Evolutionary conservation across 1,140 invertebrate genomes (phyloP).

Genomic region (Zaprionus davidi): DNA sequence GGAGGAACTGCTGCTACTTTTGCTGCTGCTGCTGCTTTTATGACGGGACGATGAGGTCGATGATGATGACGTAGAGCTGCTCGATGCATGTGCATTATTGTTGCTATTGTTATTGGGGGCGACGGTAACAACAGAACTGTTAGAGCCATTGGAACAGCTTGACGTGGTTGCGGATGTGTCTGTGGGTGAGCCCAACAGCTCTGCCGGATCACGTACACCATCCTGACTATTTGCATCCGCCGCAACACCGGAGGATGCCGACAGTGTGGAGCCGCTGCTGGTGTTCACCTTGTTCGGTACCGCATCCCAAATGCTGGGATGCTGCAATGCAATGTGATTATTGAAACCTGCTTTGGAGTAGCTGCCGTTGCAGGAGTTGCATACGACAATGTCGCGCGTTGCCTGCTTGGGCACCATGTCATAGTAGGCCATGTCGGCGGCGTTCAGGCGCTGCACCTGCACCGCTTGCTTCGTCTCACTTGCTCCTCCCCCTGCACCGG

Average conservation of each 20-base stretch:
- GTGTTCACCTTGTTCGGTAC: conserved; percentile 60
- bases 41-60: conserved; percentile 69
- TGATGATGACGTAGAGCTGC: conserved; percentile 62
- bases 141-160: conserved; percentile 68
- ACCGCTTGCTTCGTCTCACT: conserved; percentile 29
- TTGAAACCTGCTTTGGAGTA: conserved; percentile 78
- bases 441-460: conserved; percentile 74
- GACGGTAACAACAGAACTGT: conserved; percentile 45
- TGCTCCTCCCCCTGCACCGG: background rate
- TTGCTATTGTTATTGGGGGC: conserved; percentile 12
- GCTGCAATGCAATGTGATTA: conserved; percentile 76
- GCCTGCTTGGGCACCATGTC: conserved; percentile 78
- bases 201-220: conserved; percentile 20
- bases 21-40: conserved; percentile 77
- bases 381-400: conserved; percentile 67
- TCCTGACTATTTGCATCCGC: conserved; percentile 49
- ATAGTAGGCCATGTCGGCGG: conserved; percentile 75
- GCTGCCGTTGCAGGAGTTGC: conserved; percentile 66
- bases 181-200: conserved; percentile 53
- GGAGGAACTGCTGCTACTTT: conserved; percentile 75
- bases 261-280: background rate
- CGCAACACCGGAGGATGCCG: conserved; percentile 5
- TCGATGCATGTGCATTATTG: conserved; percentile 32
- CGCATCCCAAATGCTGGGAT: conserved; percentile 73
- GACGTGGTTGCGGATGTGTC: conserved; percentile 60